A percentile compares a stretch with the other conserved stretches of the same genome.
Conservation (phyloP, 2,797 vertebrate species). For the Neolamprologus multifasciatus region DNA sequence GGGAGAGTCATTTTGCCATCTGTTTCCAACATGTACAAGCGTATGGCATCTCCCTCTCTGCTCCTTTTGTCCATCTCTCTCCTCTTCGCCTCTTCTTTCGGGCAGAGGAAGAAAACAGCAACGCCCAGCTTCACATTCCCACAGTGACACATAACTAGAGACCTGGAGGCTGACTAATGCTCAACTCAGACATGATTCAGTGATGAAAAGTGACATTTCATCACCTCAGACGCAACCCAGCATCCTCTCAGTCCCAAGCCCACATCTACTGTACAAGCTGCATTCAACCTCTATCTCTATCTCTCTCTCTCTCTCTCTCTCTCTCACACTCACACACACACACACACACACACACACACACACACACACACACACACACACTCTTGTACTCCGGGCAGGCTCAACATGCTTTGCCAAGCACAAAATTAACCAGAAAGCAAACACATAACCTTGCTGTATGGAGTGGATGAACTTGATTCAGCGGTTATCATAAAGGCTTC, state of each 20-base stretch:
- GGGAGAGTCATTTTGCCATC: background rate
- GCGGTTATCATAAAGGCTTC: background rate
- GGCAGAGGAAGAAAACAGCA: background rate
- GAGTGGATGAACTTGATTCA: background rate
- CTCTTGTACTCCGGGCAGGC: background rate
- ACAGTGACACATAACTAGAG: background rate
- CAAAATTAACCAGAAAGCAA: slow-evolving; percentile 10
- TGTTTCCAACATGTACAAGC: background rate
- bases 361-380: too few relatives aligned
- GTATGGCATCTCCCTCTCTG: background rate
- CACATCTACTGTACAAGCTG: background rate
- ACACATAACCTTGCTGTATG: background rate
- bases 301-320: background rate
- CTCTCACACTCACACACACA: too few relatives aligned
- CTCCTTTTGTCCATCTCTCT: background rate
- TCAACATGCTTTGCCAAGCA: background rate
- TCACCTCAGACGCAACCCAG: background rate
- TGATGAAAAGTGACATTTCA: background rate
- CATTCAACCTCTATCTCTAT: background rate
- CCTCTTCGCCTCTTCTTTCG: background rate
- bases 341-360: background rate
- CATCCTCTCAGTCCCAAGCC: background rate
- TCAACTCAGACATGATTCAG: background rate
- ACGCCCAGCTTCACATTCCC: background rate
- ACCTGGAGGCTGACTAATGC: background rate